These are phyloP conservation scores for Pterostichus niger DNA, from an alignment of 2,888 invertebrate species.

Conservation along the genomic window DNA sequence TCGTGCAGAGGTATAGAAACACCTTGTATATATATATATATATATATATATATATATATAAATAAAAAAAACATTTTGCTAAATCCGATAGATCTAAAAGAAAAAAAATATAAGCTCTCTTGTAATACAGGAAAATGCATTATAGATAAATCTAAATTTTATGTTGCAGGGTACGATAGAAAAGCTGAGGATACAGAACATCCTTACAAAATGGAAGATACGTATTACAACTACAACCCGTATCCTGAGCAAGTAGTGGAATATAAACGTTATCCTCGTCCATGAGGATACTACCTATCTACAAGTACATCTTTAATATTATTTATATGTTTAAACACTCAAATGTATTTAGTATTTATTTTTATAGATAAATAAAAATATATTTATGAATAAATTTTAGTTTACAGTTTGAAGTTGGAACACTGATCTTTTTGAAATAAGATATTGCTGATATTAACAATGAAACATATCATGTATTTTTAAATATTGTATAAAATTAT, in stretches of 20 bases:
- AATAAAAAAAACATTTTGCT: too few relatives aligned
- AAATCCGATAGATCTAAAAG: too few relatives aligned
- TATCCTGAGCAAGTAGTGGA: slow-evolving; percentile 52
- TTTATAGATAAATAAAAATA: slow-evolving; percentile 6
- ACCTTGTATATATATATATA: too few relatives aligned
- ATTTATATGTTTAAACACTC: neutral
- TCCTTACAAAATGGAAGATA: slow-evolving; percentile 47
- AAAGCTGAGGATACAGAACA: slow-evolving; percentile 58
- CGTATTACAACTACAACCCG: slow-evolving; percentile 56
- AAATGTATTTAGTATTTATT: slow-evolving; percentile 28
- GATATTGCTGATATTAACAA: too few relatives aligned
- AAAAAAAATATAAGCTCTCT: too few relatives aligned
- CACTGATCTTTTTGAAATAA: too few relatives aligned
- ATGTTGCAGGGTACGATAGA: slow-evolving; percentile 68
- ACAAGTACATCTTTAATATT: neutral
- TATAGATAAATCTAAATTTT: slow-evolving; percentile 18
- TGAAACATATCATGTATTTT: too few relatives aligned
- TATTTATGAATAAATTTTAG: neutral
- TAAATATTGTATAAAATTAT: too few relatives aligned
- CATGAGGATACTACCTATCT: slow-evolving; percentile 2
- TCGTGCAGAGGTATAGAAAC: too few relatives aligned
- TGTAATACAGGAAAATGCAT: slow-evolving; percentile 11
- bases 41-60: too few relatives aligned
- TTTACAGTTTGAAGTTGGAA: too few relatives aligned
- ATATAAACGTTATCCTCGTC: slow-evolving; percentile 58